phyloP scores from a whole-genome alignment of 2,113 vertebrate species.

The Tauraco erythrolophus region DNA sequence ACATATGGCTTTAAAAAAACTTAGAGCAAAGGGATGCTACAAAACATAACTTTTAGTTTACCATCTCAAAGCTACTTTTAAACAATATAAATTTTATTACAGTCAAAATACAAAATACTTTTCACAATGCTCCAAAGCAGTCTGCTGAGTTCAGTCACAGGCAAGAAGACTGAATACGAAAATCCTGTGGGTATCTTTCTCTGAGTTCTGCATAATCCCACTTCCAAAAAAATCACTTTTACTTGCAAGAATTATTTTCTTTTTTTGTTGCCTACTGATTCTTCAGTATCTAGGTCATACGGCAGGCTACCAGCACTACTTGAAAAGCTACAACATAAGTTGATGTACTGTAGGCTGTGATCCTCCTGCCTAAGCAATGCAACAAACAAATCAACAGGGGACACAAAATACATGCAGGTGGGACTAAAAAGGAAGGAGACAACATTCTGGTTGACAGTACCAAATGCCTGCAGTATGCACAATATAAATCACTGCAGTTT shows the following conservation, averaged over 20 bases:
- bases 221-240: background rate
- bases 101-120: background rate
- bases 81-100: background rate
- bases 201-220: background rate
- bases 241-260: background rate
- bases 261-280: background rate
- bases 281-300: background rate
- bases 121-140: background rate
- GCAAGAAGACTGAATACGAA: background rate
- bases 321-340: background rate
- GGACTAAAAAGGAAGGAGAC: background rate
- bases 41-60: background rate
- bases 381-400: background rate
- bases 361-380: background rate
- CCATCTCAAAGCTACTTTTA: background rate
- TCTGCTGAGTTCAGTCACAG: too few relatives aligned
- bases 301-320: background rate
- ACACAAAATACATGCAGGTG: background rate
- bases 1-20: background rate
- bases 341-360: background rate
- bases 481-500: background rate
- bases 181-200: background rate
- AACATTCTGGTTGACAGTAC: background rate
- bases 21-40: background rate
- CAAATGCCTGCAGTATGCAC: background rate